Base-by-base conservation (phyloP, 1,140 invertebrate species). In the Theocolax elegans region DNA sequence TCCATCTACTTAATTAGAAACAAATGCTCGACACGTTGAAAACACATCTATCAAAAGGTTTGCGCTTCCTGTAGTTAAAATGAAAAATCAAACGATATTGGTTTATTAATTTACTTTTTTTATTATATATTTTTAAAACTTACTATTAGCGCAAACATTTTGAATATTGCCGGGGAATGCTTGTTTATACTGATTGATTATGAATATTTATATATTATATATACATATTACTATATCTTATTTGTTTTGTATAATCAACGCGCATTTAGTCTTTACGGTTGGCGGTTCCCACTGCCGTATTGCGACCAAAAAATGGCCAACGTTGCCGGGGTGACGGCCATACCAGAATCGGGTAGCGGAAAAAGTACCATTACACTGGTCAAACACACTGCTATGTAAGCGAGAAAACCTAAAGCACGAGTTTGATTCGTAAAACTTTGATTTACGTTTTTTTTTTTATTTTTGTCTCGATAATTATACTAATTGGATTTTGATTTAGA, bases 231-330 rank as follows among this genome's bases (percentile, higher is more conserved):
- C n/a, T n/a, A n/a, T n/a, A n/a, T n/a, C n/a, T n/a, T n/a, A n/a
- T n/a, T n/a, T n/a, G 51, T 64, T 69, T 8, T 69, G 25, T 70
- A 64, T 70, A 64, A 40, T 70, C 51, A 63, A 19, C 49, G 67
- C 64, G 51, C 29, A 44, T n/a, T n/a, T 92, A 94, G 93, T 93
- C 90, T 94, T 90, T 94, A 94, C 89, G 92, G 92, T 92, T 94
- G 93, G 93, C 92, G 92, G 89, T 94, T 94, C 90, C 93, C 93
- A 88, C 92, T 94, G 90, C 92, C 92, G 89, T 94, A 94, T 94
- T 94, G 92, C 91, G 92, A 93, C 85, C 87, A 87, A 87, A 86
- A 86, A 86, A 86, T 88, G 86, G 88, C 87, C 88, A 93, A 93
- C 91, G 90, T 90, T 87, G 80, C 89, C 88, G 87, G 89, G 87